A percentile compares a stretch with the other conserved stretches of the same genome.
phyloP scores from a whole-genome alignment of 2,797 vertebrate species.

The Macrochelys suwanniensis region DNA sequence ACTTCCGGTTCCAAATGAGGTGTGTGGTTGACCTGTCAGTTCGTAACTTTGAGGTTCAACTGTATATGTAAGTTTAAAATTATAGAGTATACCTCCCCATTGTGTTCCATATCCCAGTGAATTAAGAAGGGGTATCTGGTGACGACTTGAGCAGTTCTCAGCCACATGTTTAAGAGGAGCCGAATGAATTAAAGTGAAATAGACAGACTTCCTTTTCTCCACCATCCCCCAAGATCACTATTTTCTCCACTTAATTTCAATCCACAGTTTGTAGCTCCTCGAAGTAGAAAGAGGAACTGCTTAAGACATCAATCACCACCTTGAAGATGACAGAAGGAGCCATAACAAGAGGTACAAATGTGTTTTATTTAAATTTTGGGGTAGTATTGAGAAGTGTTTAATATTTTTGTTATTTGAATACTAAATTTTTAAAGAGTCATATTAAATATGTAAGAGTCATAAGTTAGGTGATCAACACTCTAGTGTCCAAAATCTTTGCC shows the following conservation, averaged over 20 bases:
- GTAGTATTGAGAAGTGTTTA: too few species aligned
- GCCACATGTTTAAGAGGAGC: background rate
- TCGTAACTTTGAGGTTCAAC: too few species aligned
- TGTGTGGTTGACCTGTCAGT: too few species aligned
- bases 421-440: too few species aligned
- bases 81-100: too few species aligned
- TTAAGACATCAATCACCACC: background rate
- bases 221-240: background rate
- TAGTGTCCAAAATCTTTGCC: background rate
- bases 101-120: too few species aligned
- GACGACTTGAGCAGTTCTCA: background rate
- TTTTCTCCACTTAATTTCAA: background rate
- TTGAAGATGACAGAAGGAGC: background rate
- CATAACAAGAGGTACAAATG: background rate
- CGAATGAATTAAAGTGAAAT: background rate
- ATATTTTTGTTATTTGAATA: too few species aligned
- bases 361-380: background rate
- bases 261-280: background rate
- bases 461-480: background rate
- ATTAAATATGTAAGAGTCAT: background rate
- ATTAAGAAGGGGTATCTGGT: too few species aligned
- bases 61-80: too few species aligned
- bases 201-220: background rate
- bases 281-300: background rate
- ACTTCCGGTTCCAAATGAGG: too few species aligned